Percentiles rank a stretch among this genome's conserved stretches.
These are phyloP conservation scores for Panulirus ornatus DNA, from an alignment of 1,140 invertebrate species.

Conservation along the genomic window DNA sequence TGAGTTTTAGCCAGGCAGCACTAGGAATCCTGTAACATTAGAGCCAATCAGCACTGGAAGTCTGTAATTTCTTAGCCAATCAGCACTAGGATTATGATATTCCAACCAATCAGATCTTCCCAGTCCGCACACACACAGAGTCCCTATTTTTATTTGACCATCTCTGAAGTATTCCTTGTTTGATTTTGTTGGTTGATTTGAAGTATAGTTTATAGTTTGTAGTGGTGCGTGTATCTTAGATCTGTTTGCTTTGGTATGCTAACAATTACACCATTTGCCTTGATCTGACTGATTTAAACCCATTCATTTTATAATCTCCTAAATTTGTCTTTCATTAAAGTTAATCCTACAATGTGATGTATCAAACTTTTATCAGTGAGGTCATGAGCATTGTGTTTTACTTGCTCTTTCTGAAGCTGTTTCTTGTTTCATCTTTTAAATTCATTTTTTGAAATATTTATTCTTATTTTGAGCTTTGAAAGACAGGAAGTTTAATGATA, in stretches of 20 bases:
- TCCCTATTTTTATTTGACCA: conserved; percentile 74
- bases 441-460: conserved; percentile 37
- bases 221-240: conserved; percentile 65
- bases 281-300: conserved; percentile 57
- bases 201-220: conserved; percentile 60
- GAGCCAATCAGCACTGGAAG: conserved; percentile 65
- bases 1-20: conserved; percentile 66
- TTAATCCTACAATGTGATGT: conserved; percentile 7
- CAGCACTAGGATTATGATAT: conserved; percentile 64
- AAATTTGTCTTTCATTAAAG: conserved; percentile 29
- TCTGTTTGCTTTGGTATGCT: conserved; percentile 69
- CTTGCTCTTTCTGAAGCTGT: conserved; percentile 31
- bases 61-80: conserved; percentile 64
- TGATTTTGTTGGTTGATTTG: conserved; percentile 71
- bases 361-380: conserved; percentile 38
- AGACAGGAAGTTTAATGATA: conserved; percentile 38
- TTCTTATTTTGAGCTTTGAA: conserved; percentile 45
- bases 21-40: conserved; percentile 64
- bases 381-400: conserved; percentile 55
- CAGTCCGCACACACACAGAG: conserved; percentile 69
- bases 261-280: conserved; percentile 39
- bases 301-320: conserved; percentile 38
- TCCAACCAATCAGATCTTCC: conserved; percentile 64
- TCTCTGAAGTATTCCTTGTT: conserved; percentile 75
- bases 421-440: conserved; percentile 59